A percentile compares a stretch with the other conserved stretches of the same genome.
Evolutionary conservation across 2,113 vertebrate genomes (phyloP).

Genomic region (Circaetus cinerascens): DNA sequence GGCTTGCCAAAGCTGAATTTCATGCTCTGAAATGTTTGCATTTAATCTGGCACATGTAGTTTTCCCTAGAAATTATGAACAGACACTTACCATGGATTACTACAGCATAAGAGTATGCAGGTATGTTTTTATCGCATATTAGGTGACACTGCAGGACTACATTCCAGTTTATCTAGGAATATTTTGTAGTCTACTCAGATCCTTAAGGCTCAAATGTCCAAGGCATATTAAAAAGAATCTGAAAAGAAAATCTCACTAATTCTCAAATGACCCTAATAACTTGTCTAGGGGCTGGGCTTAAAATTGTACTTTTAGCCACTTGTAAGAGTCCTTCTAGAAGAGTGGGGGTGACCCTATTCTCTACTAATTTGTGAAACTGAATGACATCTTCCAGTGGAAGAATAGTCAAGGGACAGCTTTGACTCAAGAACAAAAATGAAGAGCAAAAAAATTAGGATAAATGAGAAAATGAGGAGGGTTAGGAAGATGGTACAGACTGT

Average conservation of each 20-base stretch:
- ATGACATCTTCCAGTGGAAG: neutral
- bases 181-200: neutral
- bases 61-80: neutral
- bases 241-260: neutral
- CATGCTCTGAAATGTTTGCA: neutral
- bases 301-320: neutral
- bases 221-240: neutral
- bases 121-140: neutral
- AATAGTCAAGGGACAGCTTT: neutral
- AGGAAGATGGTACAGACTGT: neutral
- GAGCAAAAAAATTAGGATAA: neutral
- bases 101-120: neutral
- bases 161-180: neutral
- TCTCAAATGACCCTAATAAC: neutral
- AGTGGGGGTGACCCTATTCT: neutral
- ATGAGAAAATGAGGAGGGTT: neutral
- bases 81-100: neutral
- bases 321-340: neutral
- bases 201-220: neutral
- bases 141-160: neutral
- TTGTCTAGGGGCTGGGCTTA: neutral
- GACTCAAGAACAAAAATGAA: neutral
- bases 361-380: neutral
- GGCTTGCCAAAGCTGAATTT: neutral
- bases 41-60: neutral